phyloP scores from a whole-genome alignment of 2,888 invertebrate genomes.

The Pyrrhia umbra region DNA sequence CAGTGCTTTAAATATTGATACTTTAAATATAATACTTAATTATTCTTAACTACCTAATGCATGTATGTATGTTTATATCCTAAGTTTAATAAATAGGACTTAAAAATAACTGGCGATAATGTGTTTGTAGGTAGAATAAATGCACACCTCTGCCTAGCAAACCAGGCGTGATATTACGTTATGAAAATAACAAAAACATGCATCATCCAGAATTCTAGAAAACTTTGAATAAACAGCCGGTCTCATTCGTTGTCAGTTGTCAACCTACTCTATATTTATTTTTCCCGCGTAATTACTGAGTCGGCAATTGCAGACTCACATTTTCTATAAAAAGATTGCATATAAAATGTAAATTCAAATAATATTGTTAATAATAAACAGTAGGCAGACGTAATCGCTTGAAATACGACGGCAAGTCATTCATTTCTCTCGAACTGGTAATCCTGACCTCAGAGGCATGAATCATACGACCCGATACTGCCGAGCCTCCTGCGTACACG shows the following conservation, averaged over 20 bases:
- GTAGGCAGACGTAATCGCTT: conserved; percentile 62
- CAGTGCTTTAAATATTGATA: too few relatives aligned
- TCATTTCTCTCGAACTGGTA: conserved; percentile 78
- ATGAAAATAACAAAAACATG: conserved; percentile 3
- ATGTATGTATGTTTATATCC: too few relatives aligned
- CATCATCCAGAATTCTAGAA: conserved; percentile 19
- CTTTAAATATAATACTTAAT: too few relatives aligned
- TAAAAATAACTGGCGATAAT: too few relatives aligned
- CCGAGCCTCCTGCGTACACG: conserved; percentile 59
- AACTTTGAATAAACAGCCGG: conserved; percentile 2
- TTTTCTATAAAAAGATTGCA: conserved; percentile 45
- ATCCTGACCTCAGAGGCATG: conserved; percentile 81
- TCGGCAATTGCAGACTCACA: conserved; percentile 43
- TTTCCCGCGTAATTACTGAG: conserved; percentile 15
- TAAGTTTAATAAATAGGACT: too few relatives aligned
- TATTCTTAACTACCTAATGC: too few relatives aligned
- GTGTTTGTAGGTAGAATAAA: too few relatives aligned
- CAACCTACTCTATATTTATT: conserved; percentile 24
- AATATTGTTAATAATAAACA: conserved; percentile 59
- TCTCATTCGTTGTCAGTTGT: conserved; percentile 5
- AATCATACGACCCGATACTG: conserved; percentile 80
- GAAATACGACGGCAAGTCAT: conserved; percentile 67
- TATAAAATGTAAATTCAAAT: conserved; percentile 46
- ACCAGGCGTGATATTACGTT: neutral
- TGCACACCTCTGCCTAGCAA: too few relatives aligned